phyloP scores from a whole-genome alignment of 2,888 invertebrate species.

The Drosophila lacicola region DNA sequence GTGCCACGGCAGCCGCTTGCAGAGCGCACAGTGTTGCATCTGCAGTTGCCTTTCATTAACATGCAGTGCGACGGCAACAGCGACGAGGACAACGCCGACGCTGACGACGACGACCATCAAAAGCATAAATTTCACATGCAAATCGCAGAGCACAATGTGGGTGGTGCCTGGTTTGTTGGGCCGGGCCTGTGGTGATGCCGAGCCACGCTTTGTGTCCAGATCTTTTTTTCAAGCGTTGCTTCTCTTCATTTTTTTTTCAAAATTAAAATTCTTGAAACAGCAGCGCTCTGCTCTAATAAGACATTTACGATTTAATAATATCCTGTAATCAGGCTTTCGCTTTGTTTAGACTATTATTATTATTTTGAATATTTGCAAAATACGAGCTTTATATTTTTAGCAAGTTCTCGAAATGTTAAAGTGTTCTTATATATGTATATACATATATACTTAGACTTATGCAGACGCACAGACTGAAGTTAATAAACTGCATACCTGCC shows the following conservation, averaged over 20 bases:
- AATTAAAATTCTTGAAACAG: conserved; percentile 46
- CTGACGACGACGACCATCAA: conserved; percentile 59
- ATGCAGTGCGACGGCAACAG: conserved; percentile 29
- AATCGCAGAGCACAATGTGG: conserved; percentile 55
- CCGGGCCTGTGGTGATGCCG: conserved; percentile 9
- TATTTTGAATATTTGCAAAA: background rate
- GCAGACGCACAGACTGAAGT: too few species aligned
- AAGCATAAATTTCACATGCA: conserved; percentile 79
- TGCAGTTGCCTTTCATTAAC: conserved; percentile 78
- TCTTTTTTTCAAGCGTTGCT: conserved; percentile 18
- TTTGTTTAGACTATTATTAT: background rate
- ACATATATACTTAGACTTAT: too few species aligned
- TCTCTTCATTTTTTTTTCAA: conserved; percentile 24
- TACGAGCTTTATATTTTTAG: background rate
- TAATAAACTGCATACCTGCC: too few species aligned
- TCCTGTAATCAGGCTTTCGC: background rate
- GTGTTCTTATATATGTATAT: too few species aligned
- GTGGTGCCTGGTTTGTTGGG: conserved; percentile 9
- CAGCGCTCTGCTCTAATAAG: background rate
- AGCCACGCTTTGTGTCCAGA: conserved; percentile 32
- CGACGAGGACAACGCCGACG: conserved; percentile 13
- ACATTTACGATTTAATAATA: background rate
- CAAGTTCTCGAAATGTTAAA: too few species aligned
- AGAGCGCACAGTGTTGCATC: conserved; percentile 43
- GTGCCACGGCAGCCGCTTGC: conserved; percentile 38